A percentile compares a stretch with the other conserved stretches of the same genome.
Conservation (phyloP, 2,888 invertebrate genomes). For the Oscheius sp. region DNA sequence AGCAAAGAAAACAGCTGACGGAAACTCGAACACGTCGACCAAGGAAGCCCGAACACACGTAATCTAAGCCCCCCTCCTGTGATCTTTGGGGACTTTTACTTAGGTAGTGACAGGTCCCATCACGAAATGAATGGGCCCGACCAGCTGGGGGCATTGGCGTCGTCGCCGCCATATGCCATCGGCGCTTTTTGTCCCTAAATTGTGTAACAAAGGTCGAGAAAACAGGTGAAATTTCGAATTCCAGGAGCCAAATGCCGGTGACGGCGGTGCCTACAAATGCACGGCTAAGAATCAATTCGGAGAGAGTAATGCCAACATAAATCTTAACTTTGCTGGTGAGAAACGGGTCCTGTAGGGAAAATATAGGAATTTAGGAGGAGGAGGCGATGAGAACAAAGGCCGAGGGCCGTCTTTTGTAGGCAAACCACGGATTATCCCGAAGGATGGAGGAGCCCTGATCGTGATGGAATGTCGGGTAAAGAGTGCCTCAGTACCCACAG, state of each 20-base stretch:
- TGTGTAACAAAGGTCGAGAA: slow-evolving; percentile 24
- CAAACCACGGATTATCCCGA: slow-evolving; percentile 98
- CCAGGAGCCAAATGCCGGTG: slow-evolving; percentile 89
- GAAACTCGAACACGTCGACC: neutral
- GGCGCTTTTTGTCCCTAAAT: slow-evolving; percentile 17
- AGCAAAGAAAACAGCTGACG: slow-evolving; percentile 20
- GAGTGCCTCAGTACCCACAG: slow-evolving; percentile 88
- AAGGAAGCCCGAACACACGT: too few relatives aligned
- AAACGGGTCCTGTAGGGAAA: neutral
- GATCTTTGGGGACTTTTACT: neutral
- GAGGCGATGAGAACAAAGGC: slow-evolving; percentile 77
- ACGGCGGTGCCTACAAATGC: slow-evolving; percentile 98
- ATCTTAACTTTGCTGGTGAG: slow-evolving; percentile 94
- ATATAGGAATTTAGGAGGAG: slow-evolving; percentile 71
- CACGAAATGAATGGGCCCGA: slow-evolving; percentile 26
- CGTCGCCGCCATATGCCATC: slow-evolving; percentile 35
- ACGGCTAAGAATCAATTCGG: slow-evolving; percentile 98
- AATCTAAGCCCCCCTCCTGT: neutral
- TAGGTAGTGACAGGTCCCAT: slow-evolving; percentile 8
- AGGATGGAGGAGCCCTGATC: slow-evolving; percentile 89
- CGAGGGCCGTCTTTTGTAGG: slow-evolving; percentile 88
- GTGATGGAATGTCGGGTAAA: slow-evolving; percentile 92
- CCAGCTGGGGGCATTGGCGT: slow-evolving; percentile 34
- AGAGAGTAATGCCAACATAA: slow-evolving; percentile 99
- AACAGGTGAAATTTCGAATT: slow-evolving; percentile 31